These are phyloP conservation scores for Sepiola atlantica DNA, from an alignment of 2,888 invertebrate genomes.

Conservation along the genomic window DNA sequence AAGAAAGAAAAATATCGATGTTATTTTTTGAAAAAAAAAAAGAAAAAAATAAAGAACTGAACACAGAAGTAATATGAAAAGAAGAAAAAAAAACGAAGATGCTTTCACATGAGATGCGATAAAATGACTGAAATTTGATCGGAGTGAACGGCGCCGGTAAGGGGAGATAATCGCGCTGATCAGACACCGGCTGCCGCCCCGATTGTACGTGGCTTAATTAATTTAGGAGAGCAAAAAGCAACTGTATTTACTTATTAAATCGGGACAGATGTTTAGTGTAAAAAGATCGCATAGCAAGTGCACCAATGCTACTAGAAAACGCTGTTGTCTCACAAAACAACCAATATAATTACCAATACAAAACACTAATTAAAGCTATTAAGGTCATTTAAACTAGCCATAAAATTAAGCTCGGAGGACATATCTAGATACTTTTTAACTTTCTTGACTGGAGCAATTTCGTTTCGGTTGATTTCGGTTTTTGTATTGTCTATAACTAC, in stretches of 20 bases:
- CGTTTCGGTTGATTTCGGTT: too few relatives aligned
- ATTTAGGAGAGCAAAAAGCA: background rate
- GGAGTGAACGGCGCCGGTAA: background rate
- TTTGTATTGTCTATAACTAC: too few relatives aligned
- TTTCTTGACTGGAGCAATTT: too few relatives aligned
- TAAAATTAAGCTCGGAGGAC: too few relatives aligned
- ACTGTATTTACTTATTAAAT: background rate
- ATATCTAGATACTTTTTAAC: too few relatives aligned
- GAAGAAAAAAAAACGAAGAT: background rate
- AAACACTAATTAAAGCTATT: background rate
- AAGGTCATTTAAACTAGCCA: too few relatives aligned
- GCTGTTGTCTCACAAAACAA: background rate
- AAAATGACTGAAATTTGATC: slow-evolving; percentile 2
- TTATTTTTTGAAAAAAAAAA: background rate
- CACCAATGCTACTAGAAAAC: background rate
- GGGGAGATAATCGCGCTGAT: background rate
- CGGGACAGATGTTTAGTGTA: background rate
- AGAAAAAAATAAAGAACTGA: background rate
- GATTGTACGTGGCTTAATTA: background rate
- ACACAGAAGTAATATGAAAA: too few relatives aligned
- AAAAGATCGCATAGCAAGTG: background rate
- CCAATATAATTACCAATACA: background rate
- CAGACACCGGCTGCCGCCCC: background rate
- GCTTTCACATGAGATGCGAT: background rate
- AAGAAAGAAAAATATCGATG: background rate